Percentiles rank a stretch among this genome's conserved stretches.
These are phyloP conservation scores for Phragmatobia fuliginosa DNA, from an alignment of 2,888 invertebrate genomes.

Conservation along the genomic window DNA sequence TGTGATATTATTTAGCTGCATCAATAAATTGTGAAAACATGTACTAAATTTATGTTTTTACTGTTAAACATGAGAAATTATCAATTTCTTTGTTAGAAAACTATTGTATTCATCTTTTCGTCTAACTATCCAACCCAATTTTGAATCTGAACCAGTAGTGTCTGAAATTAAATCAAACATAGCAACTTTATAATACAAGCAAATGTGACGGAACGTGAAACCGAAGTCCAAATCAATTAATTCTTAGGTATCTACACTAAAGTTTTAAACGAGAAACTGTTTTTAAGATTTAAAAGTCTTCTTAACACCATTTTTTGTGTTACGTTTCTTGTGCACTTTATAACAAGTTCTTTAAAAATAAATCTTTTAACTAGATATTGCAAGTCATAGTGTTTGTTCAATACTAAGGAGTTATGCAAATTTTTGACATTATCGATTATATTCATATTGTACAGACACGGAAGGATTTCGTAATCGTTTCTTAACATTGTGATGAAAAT, in stretches of 20 bases:
- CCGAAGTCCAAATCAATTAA: neutral
- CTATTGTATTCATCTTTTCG: no score
- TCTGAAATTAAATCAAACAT: no score
- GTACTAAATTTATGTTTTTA: neutral
- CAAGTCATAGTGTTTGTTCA: neutral
- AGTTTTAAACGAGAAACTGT: no score
- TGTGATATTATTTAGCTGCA: neutral
- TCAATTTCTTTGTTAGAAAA: neutral
- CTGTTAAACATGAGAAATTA: neutral
- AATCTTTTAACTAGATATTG: neutral
- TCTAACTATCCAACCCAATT: no score
- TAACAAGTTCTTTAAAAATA: neutral
- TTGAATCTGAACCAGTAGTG: no score
- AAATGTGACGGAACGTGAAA: neutral
- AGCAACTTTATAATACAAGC: no score
- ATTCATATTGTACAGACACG: neutral
- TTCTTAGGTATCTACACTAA: no score
- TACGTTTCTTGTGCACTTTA: neutral
- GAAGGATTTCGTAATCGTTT: constrained; percentile 8
- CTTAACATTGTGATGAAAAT: constrained; percentile 8
- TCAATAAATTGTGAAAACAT: neutral
- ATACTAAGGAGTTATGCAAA: neutral
- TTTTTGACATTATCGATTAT: neutral
- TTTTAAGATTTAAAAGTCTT: neutral
- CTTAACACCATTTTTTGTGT: neutral